Conservation (phyloP, 2,888 invertebrate species). For the Macrosoma leucophasiata region DNA sequence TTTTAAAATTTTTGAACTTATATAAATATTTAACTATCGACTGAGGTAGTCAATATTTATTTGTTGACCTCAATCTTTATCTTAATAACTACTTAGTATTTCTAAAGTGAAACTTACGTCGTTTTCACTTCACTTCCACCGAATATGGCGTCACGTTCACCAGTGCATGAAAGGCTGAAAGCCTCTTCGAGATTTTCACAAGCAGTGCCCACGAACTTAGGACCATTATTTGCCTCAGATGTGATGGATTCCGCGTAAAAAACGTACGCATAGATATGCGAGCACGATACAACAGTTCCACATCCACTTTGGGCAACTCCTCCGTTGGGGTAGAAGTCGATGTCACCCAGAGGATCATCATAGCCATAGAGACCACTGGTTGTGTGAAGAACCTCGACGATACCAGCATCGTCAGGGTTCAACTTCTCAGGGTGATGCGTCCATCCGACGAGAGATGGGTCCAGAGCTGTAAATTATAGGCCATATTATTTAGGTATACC, state of each 20-base stretch:
- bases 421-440: conserved; percentile 50
- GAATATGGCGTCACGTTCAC: conserved; percentile 39
- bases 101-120: conserved; percentile 35
- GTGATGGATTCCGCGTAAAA: conserved; percentile 57
- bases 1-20: too few relatives aligned
- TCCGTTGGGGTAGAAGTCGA: conserved; percentile 65
- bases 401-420: conserved; percentile 38
- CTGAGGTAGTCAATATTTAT: too few relatives aligned
- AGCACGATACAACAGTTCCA: conserved; percentile 37
- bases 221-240: conserved; percentile 29
- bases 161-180: conserved; percentile 35
- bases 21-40: too few relatives aligned
- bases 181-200: conserved; percentile 49
- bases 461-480: conserved; percentile 52
- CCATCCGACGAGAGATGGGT: conserved; percentile 63
- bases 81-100: too few relatives aligned
- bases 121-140: conserved; percentile 44
- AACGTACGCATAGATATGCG: conserved; percentile 42
- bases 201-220: conserved; percentile 47
- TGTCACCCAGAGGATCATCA: conserved; percentile 51
- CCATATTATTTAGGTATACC: background rate
- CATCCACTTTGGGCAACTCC: conserved; percentile 52
- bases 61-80: background rate
- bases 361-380: conserved; percentile 51
- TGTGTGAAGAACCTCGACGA: conserved; percentile 61